Conservation (phyloP, 2,888 invertebrate genomes). For the Leptarthrus brevirostris region DNA sequence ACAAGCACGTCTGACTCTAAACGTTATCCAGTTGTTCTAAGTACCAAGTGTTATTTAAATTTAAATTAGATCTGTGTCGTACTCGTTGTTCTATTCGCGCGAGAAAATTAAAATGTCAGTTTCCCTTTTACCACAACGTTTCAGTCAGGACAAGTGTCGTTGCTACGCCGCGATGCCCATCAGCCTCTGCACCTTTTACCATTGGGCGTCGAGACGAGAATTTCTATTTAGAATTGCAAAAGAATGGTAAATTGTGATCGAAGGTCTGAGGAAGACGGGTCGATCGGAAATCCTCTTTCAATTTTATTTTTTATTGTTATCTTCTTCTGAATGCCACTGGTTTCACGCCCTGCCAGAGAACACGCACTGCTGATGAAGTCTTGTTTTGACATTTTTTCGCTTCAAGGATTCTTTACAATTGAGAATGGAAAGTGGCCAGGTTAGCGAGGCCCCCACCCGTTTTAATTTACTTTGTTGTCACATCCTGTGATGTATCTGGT, state of each 20-base stretch:
- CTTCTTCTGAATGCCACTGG: constrained; percentile 18
- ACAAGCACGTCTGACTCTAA: neutral
- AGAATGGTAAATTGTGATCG: constrained; percentile 39
- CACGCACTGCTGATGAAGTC: constrained; percentile 36
- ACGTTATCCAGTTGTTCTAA: constrained; percentile 23
- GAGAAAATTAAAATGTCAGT: constrained; percentile 50
- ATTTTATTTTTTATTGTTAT: constrained; percentile 46
- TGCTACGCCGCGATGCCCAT: neutral
- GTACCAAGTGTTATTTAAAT: constrained; percentile 52
- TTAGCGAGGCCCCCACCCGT: constrained; percentile 1
- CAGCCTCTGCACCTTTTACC: neutral
- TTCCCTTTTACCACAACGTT: constrained; percentile 29
- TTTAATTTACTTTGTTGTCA: constrained; percentile 10
- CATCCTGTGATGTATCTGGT: constrained; percentile 8
- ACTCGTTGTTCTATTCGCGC: constrained; percentile 44
- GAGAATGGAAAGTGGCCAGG: constrained; percentile 32
- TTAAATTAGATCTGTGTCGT: constrained; percentile 53
- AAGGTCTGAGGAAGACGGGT: constrained; percentile 29
- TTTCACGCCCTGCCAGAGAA: constrained; percentile 22
- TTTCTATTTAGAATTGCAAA: constrained; percentile 38
- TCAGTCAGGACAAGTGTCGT: neutral
- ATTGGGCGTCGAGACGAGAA: constrained; percentile 23
- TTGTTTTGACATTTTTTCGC: constrained; percentile 47
- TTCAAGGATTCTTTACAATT: constrained; percentile 29
- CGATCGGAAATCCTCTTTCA: constrained; percentile 43